phyloP scores from a whole-genome alignment of 2,888 invertebrate species.

The Andrena dorsata region DNA sequence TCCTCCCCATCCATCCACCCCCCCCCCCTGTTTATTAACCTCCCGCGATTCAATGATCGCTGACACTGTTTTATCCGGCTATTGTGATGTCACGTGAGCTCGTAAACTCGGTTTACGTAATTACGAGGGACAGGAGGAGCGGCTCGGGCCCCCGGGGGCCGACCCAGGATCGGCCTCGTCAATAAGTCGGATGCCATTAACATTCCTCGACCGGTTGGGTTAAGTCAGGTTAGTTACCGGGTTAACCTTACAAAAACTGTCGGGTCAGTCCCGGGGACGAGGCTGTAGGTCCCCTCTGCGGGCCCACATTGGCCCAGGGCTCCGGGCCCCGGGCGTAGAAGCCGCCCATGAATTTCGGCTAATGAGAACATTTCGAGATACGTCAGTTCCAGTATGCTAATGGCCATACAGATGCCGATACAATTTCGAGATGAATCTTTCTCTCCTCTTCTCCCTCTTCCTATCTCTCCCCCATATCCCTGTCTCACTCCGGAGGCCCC shows the following conservation, averaged over 20 bases:
- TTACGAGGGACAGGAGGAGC: slow-evolving; percentile 48
- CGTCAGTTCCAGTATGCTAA: slow-evolving; percentile 85
- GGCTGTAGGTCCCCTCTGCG: slow-evolving; percentile 67
- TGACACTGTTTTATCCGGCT: slow-evolving; percentile 21
- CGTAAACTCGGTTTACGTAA: slow-evolving; percentile 69
- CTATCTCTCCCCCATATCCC: slow-evolving; percentile 21
- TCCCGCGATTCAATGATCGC: not conserved
- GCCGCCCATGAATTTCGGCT: slow-evolving; percentile 85
- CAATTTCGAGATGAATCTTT: slow-evolving; percentile 85
- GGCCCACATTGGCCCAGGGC: slow-evolving; percentile 19
- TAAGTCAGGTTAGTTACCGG: slow-evolving; percentile 74
- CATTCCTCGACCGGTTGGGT: slow-evolving; percentile 71
- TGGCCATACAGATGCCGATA: slow-evolving; percentile 85
- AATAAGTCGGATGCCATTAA: slow-evolving; percentile 73
- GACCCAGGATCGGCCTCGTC: slow-evolving; percentile 61
- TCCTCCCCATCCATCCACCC: slow-evolving; percentile 14
- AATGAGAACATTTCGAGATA: slow-evolving; percentile 85
- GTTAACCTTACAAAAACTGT: slow-evolving; percentile 73
- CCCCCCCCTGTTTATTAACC: slow-evolving; percentile 31
- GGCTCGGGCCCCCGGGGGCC: slow-evolving; percentile 13
- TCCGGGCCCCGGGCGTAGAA: slow-evolving; percentile 76
- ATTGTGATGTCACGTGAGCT: slow-evolving; percentile 60
- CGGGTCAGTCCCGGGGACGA: slow-evolving; percentile 72
- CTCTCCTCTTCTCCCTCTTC: slow-evolving; percentile 65
- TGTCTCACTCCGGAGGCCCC: slow-evolving; percentile 14